phyloP scores from a whole-genome alignment of 1,140 invertebrate genomes.

The Metopolophium dirhodum region DNA sequence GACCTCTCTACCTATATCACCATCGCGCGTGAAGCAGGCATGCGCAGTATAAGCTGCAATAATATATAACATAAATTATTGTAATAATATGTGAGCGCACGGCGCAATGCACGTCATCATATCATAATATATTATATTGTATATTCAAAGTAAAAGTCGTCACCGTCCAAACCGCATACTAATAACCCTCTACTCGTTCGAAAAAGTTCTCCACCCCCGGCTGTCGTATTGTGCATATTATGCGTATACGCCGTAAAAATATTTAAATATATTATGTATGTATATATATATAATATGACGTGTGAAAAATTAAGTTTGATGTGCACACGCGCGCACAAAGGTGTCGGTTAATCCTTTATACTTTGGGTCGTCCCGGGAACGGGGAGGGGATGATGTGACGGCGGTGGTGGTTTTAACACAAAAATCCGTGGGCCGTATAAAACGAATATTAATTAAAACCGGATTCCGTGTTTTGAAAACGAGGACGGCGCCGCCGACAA shows the following conservation, averaged over 20 bases:
- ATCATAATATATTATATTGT: neutral
- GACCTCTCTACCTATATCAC: neutral
- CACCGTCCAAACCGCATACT: neutral
- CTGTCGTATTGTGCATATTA: neutral
- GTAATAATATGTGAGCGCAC: neutral
- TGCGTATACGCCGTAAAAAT: neutral
- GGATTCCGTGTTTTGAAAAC: constrained; percentile 49
- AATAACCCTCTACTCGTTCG: neutral
- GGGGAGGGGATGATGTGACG: neutral
- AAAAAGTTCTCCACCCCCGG: neutral
- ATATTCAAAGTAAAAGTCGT: neutral
- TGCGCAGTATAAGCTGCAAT: neutral
- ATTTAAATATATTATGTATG: neutral
- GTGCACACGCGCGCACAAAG: neutral
- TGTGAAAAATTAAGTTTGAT: constrained; percentile 35
- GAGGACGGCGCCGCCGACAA: constrained; percentile 46
- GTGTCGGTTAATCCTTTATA: constrained; percentile 38
- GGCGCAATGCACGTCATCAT: neutral
- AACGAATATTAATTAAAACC: constrained; percentile 57
- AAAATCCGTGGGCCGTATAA: constrained; percentile 53
- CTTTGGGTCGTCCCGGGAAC: neutral
- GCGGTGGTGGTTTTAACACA: constrained; percentile 8
- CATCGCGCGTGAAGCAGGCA: neutral
- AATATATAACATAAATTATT: neutral
- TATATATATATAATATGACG: constrained; percentile 1